Percentiles rank a stretch among this genome's conserved stretches.
Evolutionary conservation across 2,113 vertebrate species (phyloP).

Genomic region (Chitala chitala): DNA sequence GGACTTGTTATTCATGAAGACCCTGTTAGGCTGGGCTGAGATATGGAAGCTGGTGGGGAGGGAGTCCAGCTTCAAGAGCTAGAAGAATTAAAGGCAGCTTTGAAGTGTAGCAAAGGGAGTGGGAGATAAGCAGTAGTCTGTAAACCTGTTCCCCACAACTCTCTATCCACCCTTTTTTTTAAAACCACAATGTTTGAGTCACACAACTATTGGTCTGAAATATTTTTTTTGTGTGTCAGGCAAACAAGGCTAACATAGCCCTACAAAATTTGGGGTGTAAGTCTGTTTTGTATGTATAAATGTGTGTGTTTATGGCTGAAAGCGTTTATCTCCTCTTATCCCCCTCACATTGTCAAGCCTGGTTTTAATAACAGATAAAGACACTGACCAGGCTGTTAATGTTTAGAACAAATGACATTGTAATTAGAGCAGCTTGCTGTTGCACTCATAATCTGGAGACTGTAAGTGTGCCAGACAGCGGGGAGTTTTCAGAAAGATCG

Average conservation of each 20-base stretch:
- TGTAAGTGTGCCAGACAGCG: constrained; percentile 48
- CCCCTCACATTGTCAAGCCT: neutral
- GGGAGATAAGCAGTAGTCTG: neutral
- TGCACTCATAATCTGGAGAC: constrained; percentile 52
- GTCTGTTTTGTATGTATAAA: no score
- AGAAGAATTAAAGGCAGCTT: no score
- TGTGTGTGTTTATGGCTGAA: neutral
- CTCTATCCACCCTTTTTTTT: no score
- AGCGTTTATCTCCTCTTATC: neutral
- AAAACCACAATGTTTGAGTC: neutral
- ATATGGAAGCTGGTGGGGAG: neutral
- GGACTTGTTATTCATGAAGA: constrained; percentile 13
- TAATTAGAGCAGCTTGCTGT: constrained; percentile 50
- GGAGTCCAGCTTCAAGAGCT: neutral
- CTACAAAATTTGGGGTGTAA: no score
- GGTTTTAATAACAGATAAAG: constrained; percentile 34
- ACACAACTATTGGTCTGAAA: no score
- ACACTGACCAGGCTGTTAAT: constrained; percentile 2
- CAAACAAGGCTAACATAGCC: neutral
- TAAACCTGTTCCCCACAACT: neutral
- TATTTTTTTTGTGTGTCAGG: neutral
- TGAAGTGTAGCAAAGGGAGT: neutral
- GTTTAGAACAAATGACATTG: constrained; percentile 53
- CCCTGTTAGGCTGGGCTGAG: neutral
- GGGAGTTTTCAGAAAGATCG: constrained; percentile 18